Percentiles rank a stretch among this genome's conserved stretches.
These are phyloP conservation scores for Pegea sp. DNA, from an alignment of 23 tunicate species.

Conservation along the genomic window DNA sequence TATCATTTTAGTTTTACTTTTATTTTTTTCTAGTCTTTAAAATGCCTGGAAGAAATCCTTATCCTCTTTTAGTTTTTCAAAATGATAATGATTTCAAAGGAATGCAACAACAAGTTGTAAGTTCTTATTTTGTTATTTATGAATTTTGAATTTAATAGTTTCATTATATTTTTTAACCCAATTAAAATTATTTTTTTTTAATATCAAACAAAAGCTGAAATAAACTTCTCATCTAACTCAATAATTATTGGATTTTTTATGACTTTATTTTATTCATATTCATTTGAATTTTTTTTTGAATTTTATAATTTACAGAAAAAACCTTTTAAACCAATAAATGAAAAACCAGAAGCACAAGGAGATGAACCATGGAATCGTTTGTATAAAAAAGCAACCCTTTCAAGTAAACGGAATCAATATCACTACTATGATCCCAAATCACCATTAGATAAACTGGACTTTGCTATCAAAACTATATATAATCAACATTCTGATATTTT, in stretches of 20 bases:
- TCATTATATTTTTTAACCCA: too few species aligned
- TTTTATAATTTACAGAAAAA: constrained; percentile 40
- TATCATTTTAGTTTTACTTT: too few species aligned
- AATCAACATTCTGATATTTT: constrained; percentile 71
- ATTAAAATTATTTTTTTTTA: too few species aligned
- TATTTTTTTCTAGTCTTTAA: too few species aligned
- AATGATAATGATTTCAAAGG: constrained; percentile 78
- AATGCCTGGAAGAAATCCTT: constrained; percentile 50
- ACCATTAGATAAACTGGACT: constrained; percentile 80
- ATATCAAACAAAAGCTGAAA: too few species aligned
- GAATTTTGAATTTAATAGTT: too few species aligned
- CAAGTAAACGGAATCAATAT: constrained; percentile 48
- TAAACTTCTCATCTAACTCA: too few species aligned
- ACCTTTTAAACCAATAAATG: constrained; percentile 25
- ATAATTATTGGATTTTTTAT: too few species aligned
- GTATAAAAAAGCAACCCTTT: constrained; percentile 45
- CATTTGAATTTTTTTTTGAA: too few species aligned
- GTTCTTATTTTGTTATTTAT: too few species aligned
- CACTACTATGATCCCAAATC: constrained; percentile 72
- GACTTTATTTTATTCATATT: too few species aligned
- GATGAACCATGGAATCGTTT: constrained; percentile 66
- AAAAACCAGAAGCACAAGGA: constrained; percentile 24
- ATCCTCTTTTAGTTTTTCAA: constrained; percentile 69
- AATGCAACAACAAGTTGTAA: too few species aligned
- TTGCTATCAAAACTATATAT: constrained; percentile 66